Percentiles rank a stretch among this genome's conserved stretches.
Conservation (phyloP, 2,888 invertebrate species). For the Blastobasis lacticolella region DNA sequence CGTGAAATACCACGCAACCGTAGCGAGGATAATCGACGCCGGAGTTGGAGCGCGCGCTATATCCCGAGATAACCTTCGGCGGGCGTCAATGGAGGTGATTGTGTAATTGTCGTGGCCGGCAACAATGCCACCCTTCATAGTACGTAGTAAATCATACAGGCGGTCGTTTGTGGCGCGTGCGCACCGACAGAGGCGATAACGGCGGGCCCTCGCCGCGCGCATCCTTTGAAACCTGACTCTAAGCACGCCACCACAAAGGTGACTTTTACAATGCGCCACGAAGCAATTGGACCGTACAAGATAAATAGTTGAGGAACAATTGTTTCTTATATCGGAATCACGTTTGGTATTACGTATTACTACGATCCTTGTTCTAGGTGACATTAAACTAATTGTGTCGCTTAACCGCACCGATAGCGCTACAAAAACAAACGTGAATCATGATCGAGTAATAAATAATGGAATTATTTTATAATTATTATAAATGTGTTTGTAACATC, state of each 20-base stretch:
- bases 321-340: constrained; percentile 41
- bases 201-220: constrained; percentile 10
- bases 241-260: constrained; percentile 22
- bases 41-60: constrained; percentile 19
- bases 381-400: background rate
- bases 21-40: constrained; percentile 20
- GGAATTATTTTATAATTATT: too few species aligned
- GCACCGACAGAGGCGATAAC: constrained; percentile 42
- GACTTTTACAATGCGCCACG: constrained; percentile 12
- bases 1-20: constrained; percentile 47
- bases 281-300: constrained; percentile 27
- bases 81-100: constrained; percentile 42
- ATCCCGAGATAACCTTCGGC: constrained; percentile 49
- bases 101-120: constrained; percentile 11
- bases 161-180: constrained; percentile 63
- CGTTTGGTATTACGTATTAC: constrained; percentile 26
- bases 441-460: too few species aligned
- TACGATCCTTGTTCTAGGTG: background rate
- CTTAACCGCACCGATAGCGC: too few species aligned
- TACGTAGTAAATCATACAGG: constrained; percentile 61
- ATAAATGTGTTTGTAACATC: background rate
- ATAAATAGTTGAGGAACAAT: constrained; percentile 42
- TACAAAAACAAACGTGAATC: too few species aligned
- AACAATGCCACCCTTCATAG: constrained; percentile 58
- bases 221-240: constrained; percentile 22